Conservation (phyloP, 2,113 vertebrate genomes). For the Carassius gibelio region DNA sequence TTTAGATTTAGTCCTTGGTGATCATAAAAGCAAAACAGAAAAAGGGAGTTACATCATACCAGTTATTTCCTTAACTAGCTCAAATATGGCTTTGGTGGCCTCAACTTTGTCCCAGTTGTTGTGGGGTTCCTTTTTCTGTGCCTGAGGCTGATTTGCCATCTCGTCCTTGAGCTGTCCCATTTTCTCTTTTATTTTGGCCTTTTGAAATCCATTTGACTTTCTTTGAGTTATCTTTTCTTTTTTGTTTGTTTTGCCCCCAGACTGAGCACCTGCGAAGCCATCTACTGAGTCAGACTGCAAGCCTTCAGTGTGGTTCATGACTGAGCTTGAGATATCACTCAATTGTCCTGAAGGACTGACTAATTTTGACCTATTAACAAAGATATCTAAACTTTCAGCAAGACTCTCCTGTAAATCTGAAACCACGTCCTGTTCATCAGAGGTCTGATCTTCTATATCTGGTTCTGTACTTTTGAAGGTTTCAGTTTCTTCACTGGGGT, state of each 20-base stretch:
- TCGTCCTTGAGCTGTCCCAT: constrained; percentile 53
- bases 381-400: constrained; percentile 21
- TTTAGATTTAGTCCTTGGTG: background rate
- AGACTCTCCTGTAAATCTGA: background rate
- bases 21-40: background rate
- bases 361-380: constrained; percentile 12
- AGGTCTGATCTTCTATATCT: background rate
- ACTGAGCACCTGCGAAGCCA: background rate
- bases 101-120: constrained; percentile 67
- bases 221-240: constrained; percentile 59
- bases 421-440: background rate
- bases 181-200: constrained; percentile 63
- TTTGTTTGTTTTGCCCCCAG: constrained; percentile 51
- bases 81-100: constrained; percentile 75
- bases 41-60: constrained; percentile 64
- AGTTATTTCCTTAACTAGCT: constrained; percentile 78
- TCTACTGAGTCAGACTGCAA: constrained; percentile 46
- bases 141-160: constrained; percentile 31
- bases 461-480: background rate
- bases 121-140: constrained; percentile 57
- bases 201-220: constrained; percentile 49
- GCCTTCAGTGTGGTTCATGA: constrained; percentile 33
- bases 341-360: background rate
- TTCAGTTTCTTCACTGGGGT: background rate
- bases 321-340: background rate